phyloP scores from a whole-genome alignment of 2,113 vertebrate species.

The Protobothrops mucrosquamatus region DNA sequence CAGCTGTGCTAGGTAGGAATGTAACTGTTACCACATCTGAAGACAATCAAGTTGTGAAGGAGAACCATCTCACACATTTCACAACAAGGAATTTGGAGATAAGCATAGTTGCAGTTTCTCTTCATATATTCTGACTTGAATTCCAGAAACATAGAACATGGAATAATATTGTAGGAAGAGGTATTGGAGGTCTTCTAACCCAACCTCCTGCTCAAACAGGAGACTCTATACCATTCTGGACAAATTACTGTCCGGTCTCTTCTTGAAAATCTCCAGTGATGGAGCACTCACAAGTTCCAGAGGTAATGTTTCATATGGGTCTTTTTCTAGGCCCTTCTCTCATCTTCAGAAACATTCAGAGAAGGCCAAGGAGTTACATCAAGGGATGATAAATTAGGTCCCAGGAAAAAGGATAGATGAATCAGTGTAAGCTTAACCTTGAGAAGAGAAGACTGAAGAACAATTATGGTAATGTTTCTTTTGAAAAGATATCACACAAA shows the following conservation, averaged over 20 bases:
- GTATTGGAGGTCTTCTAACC: not conserved
- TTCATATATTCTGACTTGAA: not conserved
- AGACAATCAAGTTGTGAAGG: not conserved
- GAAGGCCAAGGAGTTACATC: not conserved
- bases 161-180: not conserved
- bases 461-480: not conserved
- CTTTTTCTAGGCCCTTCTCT: not conserved
- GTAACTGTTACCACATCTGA: not conserved
- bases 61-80: not conserved
- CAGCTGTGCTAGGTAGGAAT: not conserved
- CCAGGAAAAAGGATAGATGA: not conserved
- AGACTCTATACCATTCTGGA: not conserved
- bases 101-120: not conserved
- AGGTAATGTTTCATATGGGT: not conserved
- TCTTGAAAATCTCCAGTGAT: not conserved
- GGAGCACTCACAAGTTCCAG: not conserved
- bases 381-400: not conserved
- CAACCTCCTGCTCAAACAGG: not conserved
- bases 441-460: not conserved
- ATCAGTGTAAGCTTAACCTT: not conserved
- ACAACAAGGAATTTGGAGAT: not conserved
- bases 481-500: not conserved
- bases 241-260: not conserved
- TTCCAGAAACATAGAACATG: not conserved
- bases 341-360: not conserved